phyloP scores from a whole-genome alignment of 2,888 invertebrate species.

The Monoplex corrugatus region DNA sequence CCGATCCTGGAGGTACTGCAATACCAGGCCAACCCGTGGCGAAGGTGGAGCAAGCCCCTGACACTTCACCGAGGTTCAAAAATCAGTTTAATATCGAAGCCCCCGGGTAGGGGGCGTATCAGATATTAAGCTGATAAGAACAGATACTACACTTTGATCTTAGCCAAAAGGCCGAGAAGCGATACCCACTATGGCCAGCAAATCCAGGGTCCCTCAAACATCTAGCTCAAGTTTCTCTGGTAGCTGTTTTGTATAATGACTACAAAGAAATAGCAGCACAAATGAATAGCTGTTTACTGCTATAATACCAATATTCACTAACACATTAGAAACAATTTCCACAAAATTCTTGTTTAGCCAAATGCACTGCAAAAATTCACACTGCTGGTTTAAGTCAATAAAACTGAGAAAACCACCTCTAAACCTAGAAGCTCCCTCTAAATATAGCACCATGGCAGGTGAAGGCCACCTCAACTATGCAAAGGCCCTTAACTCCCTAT shows the following conservation, averaged over 20 bases:
- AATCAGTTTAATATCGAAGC: no score
- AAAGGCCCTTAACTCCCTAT: no score
- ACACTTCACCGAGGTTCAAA: conserved; percentile 75
- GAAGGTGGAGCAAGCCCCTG: conserved; percentile 87
- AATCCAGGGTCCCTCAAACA: not conserved
- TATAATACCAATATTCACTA: no score
- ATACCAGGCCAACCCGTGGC: conserved; percentile 68
- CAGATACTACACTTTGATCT: conserved; percentile 37
- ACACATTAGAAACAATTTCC: no score
- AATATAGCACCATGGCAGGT: no score
- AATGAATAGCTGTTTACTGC: no score
- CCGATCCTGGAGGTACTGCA: conserved; percentile 35
- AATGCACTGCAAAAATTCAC: no score
- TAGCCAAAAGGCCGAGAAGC: conserved; percentile 37
- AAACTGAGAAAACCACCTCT: no score
- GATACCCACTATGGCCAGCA: not conserved
- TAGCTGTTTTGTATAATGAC: not conserved
- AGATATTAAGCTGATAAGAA: conserved; percentile 37
- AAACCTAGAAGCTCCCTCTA: no score
- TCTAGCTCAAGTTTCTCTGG: not conserved
- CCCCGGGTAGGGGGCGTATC: conserved; percentile 22
- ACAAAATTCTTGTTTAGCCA: no score
- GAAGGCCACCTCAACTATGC: no score
- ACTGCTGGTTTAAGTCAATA: no score
- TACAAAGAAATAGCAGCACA: not conserved